A percentile compares a stretch with the other conserved stretches of the same genome.
phyloP scores from a whole-genome alignment of 2,113 vertebrate genomes.

The Cyphomyrus discorhynchus region DNA sequence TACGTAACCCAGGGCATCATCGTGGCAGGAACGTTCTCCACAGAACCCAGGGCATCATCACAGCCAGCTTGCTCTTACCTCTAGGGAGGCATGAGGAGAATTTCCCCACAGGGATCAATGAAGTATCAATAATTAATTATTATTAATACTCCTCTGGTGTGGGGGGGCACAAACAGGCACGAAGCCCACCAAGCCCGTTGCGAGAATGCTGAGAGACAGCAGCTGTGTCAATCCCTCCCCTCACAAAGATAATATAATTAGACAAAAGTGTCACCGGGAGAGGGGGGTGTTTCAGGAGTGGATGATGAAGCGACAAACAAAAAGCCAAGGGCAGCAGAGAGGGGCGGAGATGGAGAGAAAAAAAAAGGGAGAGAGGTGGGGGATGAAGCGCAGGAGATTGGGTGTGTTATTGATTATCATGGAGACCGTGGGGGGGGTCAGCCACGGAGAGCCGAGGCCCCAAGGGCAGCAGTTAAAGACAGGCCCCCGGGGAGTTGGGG shows the following conservation, averaged over 20 bases:
- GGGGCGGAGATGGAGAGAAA: constrained; percentile 15
- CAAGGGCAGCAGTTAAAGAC: constrained; percentile 51
- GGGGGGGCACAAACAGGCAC: background rate
- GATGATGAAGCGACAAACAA: constrained; percentile 58
- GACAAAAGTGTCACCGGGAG: constrained; percentile 45
- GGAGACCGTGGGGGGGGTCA: constrained; percentile 34
- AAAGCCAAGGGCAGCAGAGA: constrained; percentile 46
- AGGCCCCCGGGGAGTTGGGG: constrained; percentile 44
- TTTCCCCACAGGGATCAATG: too few species aligned
- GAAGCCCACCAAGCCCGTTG: background rate
- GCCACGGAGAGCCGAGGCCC: constrained; percentile 45
- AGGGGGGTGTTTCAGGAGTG: constrained; percentile 26
- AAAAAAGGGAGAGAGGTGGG: background rate
- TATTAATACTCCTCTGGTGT: background rate
- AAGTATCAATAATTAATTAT: too few species aligned
- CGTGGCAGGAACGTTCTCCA: too few species aligned
- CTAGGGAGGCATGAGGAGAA: too few species aligned
- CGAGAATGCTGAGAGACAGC: background rate
- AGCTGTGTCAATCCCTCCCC: too few species aligned
- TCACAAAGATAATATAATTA: constrained; percentile 57
- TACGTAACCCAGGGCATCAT: background rate
- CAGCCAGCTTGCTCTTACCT: too few species aligned
- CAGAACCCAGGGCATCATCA: too few species aligned
- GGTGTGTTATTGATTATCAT: constrained; percentile 52
- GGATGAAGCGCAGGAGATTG: constrained; percentile 11